Base-by-base conservation (phyloP, 1,140 invertebrate genomes). In the Venustaconcha ellipsiformis region DNA sequence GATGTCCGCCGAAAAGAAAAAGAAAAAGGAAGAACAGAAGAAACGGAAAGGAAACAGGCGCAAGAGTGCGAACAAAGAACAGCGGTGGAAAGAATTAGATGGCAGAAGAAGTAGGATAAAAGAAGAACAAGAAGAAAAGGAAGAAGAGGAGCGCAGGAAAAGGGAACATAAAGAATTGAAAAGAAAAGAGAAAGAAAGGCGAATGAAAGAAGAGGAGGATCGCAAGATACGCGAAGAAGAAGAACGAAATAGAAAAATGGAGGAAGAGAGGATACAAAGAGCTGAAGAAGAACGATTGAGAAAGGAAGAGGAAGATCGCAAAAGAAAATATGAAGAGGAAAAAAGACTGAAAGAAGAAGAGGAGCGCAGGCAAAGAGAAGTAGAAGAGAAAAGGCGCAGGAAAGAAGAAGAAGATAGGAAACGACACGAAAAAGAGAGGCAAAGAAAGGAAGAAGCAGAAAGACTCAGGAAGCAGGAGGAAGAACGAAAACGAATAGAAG, bases 381-480 rank as follows among this genome's bases (percentile, higher is more conserved):
- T 57, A 23, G 60, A 56, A 14, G 71, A 62, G 30, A 57, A 56
- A 48, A 23, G 48, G 58, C 48, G n/a, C 20, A 37, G 23, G 57
- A 48, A 64, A 58, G 64, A 76, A 57, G 71, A 75, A 64, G 74
- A 75, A 55, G 72, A 71, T 0, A 72, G 67, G 6, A 14, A 74
- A 48, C 69, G 20, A 20, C 57, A 72, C 0, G 57, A 72, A 37
- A 23, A 20, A 67, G 60, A 72, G 60, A 67, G 23, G 37, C 48
- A 66, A 55, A 58, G 17, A 18, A 55, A 5, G 48, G n/a, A 37
- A 18, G 68, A 59, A 1, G n/a, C 0, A 6, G 68, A 59, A 55
- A 18, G 26, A 1, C 37, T 6, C 17, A 57, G 68, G 30, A 67
- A 6, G 65, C 8, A 30, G 13, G 59, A 18, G 13, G 13, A 11